Percentiles rank a stretch among this genome's conserved stretches.
phyloP scores from a whole-genome alignment of 2,797 vertebrate genomes.

The Dendrocincla tyrannina region DNA sequence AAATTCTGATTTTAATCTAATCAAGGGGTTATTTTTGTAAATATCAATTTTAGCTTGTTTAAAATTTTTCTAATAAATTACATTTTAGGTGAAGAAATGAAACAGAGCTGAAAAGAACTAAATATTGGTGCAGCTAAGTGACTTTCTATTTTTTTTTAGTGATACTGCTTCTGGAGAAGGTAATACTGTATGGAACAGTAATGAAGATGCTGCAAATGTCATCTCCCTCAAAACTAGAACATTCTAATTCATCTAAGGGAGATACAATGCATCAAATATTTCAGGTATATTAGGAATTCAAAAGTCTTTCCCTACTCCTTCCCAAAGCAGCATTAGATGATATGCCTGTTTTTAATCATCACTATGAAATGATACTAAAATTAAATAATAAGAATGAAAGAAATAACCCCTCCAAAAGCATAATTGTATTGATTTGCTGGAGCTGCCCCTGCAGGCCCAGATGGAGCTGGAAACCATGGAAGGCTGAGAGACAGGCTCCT shows the following conservation, averaged over 20 bases:
- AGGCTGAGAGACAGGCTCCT: neutral
- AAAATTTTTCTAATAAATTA: conserved; percentile 8
- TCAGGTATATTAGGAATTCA: neutral
- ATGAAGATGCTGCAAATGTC: neutral
- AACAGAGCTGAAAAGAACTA: neutral
- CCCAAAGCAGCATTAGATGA: neutral
- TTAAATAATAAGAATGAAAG: neutral
- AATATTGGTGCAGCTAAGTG: neutral
- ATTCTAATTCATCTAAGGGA: neutral
- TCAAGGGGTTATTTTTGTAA: conserved; percentile 18
- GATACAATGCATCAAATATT: neutral
- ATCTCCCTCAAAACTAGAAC: neutral
- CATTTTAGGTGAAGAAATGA: neutral
- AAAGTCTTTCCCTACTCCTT: neutral
- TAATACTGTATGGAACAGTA: neutral
- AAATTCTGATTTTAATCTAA: conserved; percentile 57
- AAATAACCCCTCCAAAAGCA: neutral
- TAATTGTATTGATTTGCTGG: neutral
- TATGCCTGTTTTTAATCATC: neutral
- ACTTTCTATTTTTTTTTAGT: neutral
- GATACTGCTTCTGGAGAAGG: neutral
- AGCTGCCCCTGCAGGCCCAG: neutral
- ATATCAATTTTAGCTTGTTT: conserved; percentile 42
- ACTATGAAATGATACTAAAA: no score
- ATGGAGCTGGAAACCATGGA: neutral